Conservation (phyloP, 2,113 vertebrate genomes). For the Eupsittula cactorum region DNA sequence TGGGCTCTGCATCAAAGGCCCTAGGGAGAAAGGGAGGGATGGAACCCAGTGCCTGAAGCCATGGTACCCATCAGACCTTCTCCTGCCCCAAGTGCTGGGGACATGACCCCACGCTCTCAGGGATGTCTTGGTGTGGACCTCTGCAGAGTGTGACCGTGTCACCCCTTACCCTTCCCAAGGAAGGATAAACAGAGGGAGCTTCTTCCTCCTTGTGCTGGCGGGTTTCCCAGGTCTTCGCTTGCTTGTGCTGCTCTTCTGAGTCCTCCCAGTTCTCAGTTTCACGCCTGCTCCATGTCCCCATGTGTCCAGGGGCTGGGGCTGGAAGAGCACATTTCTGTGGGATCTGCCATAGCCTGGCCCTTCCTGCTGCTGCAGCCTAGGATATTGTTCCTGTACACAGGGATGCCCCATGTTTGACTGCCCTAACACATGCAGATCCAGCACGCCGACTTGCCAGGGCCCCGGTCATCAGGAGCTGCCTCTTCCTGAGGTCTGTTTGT, state of each 20-base stretch:
- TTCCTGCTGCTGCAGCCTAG: neutral
- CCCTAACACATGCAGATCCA: neutral
- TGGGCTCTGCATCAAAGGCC: neutral
- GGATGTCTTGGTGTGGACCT: neutral
- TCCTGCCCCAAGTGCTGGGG: neutral
- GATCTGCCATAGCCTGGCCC: neutral
- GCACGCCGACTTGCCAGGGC: fast-evolving
- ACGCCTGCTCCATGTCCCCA: neutral
- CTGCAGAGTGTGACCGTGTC: neutral
- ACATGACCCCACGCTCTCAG: neutral
- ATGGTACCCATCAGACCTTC: conserved; percentile 38
- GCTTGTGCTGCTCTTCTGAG: neutral
- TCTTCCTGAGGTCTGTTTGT: neutral
- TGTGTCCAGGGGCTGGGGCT: neutral
- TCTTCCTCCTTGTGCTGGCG: conserved; percentile 21
- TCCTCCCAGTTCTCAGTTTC: neutral
- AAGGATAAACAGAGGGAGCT: conserved; percentile 47
- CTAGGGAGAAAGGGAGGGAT: neutral
- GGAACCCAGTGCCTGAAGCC: neutral
- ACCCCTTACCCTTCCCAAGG: conserved; percentile 15
- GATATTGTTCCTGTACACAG: neutral
- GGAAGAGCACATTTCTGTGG: neutral
- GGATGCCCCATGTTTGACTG: neutral
- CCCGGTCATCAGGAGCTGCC: neutral
- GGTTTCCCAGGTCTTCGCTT: neutral